These are phyloP conservation scores for Aselliscus stoliczkanus DNA, from an alignment of 2,797 vertebrate species.

Conservation along the genomic window DNA sequence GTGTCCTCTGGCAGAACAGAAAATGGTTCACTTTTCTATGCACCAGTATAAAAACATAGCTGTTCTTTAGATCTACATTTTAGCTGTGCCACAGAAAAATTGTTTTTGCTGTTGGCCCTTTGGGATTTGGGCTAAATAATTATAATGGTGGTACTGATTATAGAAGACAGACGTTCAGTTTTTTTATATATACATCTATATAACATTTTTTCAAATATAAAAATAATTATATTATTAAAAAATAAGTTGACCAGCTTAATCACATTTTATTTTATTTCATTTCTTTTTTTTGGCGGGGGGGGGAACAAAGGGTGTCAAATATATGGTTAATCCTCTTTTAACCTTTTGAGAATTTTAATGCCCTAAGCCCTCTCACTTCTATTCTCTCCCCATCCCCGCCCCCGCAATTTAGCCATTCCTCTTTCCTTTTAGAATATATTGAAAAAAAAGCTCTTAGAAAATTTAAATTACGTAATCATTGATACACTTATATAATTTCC, in stretches of 20 bases:
- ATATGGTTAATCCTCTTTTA: not conserved
- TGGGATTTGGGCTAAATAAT: slow-evolving; percentile 11
- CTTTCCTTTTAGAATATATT: not conserved
- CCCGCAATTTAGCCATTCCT: not conserved
- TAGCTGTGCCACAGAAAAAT: slow-evolving; percentile 53
- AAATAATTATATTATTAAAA: not conserved
- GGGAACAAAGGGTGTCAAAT: too few relatives aligned
- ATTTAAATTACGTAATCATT: not conserved
- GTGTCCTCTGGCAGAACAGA: slow-evolving; percentile 75
- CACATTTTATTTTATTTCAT: not conserved
- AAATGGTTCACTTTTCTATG: slow-evolving; percentile 74
- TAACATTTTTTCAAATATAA: not conserved
- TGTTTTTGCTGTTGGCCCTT: slow-evolving; percentile 60
- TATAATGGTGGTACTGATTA: slow-evolving; percentile 34
- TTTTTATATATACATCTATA: not conserved
- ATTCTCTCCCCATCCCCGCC: not conserved
- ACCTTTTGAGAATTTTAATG: not conserved
- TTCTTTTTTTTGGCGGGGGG: too few relatives aligned
- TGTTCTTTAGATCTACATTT: slow-evolving; percentile 82
- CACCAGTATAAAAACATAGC: slow-evolving; percentile 78
- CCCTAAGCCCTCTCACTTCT: not conserved
- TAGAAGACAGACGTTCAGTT: not conserved
- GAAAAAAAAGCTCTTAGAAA: not conserved
- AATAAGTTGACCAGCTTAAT: not conserved
- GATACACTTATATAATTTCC: not conserved